Conservation (phyloP, 2,888 invertebrate species). For the Agonopterix arenella region DNA sequence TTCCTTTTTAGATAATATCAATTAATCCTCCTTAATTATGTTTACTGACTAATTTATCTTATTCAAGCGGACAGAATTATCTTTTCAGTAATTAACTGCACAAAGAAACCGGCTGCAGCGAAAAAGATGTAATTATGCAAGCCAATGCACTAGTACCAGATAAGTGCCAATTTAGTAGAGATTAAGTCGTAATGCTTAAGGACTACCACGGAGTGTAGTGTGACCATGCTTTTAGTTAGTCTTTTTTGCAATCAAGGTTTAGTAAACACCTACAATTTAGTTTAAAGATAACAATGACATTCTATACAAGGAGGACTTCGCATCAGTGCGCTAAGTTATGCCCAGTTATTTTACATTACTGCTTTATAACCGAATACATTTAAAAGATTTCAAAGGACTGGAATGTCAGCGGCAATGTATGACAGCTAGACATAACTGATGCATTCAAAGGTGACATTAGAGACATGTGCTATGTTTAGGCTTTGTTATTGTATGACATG, state of each 20-base stretch:
- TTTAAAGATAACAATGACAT: too few relatives aligned
- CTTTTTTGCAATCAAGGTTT: neutral
- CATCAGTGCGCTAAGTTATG: too few relatives aligned
- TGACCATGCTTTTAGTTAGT: slow-evolving; percentile 14
- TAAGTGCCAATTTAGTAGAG: slow-evolving; percentile 55
- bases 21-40: neutral
- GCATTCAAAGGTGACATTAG: too few relatives aligned
- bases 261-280: too few relatives aligned
- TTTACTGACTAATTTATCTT: slow-evolving; percentile 1
- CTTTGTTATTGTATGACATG: too few relatives aligned
- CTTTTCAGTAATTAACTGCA: slow-evolving; percentile 27
- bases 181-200: slow-evolving; percentile 59
- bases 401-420: too few relatives aligned
- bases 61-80: slow-evolving; percentile 6
- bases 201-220: slow-evolving; percentile 31
- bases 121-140: slow-evolving; percentile 29
- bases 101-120: slow-evolving; percentile 11
- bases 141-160: slow-evolving; percentile 36
- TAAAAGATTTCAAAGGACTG: too few relatives aligned
- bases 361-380: too few relatives aligned
- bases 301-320: too few relatives aligned
- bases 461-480: too few relatives aligned
- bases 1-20: neutral
- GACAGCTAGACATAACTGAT: too few relatives aligned
- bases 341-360: too few relatives aligned